Base-by-base conservation (phyloP, 1,140 invertebrate genomes). In the Apis laboriosa region DNA sequence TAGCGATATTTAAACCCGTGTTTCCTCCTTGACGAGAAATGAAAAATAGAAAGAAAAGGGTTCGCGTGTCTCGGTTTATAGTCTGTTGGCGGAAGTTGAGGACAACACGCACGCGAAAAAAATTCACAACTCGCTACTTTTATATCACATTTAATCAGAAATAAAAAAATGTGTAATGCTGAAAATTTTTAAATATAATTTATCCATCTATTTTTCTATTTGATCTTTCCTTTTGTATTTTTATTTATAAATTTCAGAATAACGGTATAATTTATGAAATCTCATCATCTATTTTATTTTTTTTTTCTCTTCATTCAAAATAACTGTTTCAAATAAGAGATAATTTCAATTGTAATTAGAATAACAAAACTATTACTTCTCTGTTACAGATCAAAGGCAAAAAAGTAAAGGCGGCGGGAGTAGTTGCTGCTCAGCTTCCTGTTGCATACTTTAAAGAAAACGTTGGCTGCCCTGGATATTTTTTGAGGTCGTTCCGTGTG, bases 371-470 rank as follows among this genome's bases (percentile, higher is more conserved):
- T 2, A 0, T 13, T 9, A 7, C 79, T 85, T 90, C 80, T 92
- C 92, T 92, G 85, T 97, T 97, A 71, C 96, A 98, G 98, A 98
- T 97, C 97, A 98, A 96, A 96, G 97, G 95, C 97, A 98, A 95
- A 98, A 98, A 94, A 98, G 97, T 95, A 98, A 98, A 97, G 97
- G 97, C 85, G 97, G 97, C 84, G 97, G 97, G 83, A 98, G 97
- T 95, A 97, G 97, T 96, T 98, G 97, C 96, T 98, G 98, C 95
- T 98, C 97, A 88, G 96, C 97, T 86, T 97, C 97, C 81, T 98
- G 97, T 95, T 97, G 97, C 95, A 98, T 98, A 96, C 96, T 98
- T 96, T 98, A 98, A 97, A 91, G 71, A 66, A 84, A 67, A 72
- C 84, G 78, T 88, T 88, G 86, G 92, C 89, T 88, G 87, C 90